Base-by-base conservation (phyloP, 2,888 invertebrate species). In the Microplitis deprimator region DNA sequence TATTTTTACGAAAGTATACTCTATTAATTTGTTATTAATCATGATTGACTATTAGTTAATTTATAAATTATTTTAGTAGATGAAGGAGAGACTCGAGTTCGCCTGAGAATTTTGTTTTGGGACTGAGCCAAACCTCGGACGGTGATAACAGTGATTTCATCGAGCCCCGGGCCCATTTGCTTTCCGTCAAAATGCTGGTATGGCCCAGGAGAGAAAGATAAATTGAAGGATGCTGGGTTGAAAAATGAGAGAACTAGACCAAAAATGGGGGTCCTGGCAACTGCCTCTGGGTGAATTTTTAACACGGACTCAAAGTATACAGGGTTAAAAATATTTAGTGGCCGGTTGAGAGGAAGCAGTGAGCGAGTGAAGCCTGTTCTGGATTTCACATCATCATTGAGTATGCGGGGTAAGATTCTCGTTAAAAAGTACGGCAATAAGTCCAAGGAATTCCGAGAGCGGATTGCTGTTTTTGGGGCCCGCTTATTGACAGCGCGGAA, bases 131-230 rank as follows among this genome's bases (percentile, higher is more conserved):
- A 50, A 50, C 50, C 50, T 50, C 50, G 50, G 13, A 50, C 50
- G 50, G 50, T 75, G 80, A 82, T 80, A 79, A 82, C 81, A 79
- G 82, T 82, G 79, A 83, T 82, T 82, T 83, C 29, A 29, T 29
- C 4, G 62, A 76, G 67, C 70, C 78, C 79, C 78, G 61, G 80
- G 79, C 78, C 79, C 79, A 81, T 83, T 82, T 81, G 79, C 80
- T 79, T 81, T 80, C 79, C 77, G 78, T 77, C 75, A 79, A 80
- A 79, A 79, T 75, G 75, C 61, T 75, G 72, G 67, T 62, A 71
- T 70, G 69, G 64, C 59, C 41, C 59, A 40, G 70, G 38, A 69
- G 29, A 62, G 61, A 75, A 68, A 68, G 61, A 41, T 17, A 69
- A 50, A 50, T n/a, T 67, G 62, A 16, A 59, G 17, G 68, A 67